These are phyloP conservation scores for Dasypogon diadema DNA, from an alignment of 2,888 invertebrate species.

Conservation along the genomic window DNA sequence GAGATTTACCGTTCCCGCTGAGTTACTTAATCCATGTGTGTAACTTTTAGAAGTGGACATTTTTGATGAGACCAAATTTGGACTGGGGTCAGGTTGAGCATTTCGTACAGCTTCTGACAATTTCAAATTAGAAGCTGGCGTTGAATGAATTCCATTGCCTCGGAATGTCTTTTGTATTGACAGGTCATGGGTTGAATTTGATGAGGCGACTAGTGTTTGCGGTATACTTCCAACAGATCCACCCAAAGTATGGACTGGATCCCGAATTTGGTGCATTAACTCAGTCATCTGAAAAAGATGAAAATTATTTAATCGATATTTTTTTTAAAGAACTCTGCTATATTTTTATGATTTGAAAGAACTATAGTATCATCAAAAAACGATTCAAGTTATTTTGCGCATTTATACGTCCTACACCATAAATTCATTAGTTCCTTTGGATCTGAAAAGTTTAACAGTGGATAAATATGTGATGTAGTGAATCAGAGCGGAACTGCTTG, in stretches of 20 bases:
- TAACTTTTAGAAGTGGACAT: slow-evolving; percentile 68
- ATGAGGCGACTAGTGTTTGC: slow-evolving; percentile 61
- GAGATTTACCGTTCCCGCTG: slow-evolving; percentile 67
- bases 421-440: too few species aligned
- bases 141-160: slow-evolving; percentile 64
- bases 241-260: slow-evolving; percentile 67
- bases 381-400: too few species aligned
- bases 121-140: slow-evolving; percentile 67
- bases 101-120: slow-evolving; percentile 65
- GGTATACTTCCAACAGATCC: slow-evolving; percentile 69
- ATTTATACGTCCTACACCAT: too few species aligned
- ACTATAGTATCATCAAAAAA: too few species aligned
- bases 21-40: slow-evolving; percentile 67
- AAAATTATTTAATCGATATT: too few species aligned
- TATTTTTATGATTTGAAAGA: too few species aligned
- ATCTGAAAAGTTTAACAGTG: too few species aligned
- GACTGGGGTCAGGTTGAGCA: slow-evolving; percentile 67
- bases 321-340: too few species aligned
- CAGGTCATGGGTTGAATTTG: slow-evolving; percentile 58
- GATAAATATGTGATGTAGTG: too few species aligned
- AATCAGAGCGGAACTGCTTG: too few species aligned
- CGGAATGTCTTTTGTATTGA: slow-evolving; percentile 60
- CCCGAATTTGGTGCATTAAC: slow-evolving; percentile 69
- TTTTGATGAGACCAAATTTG: slow-evolving; percentile 65
- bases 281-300: slow-evolving; percentile 67